phyloP scores from a whole-genome alignment of 2,888 invertebrate genomes.

The Notodonta ziczac region DNA sequence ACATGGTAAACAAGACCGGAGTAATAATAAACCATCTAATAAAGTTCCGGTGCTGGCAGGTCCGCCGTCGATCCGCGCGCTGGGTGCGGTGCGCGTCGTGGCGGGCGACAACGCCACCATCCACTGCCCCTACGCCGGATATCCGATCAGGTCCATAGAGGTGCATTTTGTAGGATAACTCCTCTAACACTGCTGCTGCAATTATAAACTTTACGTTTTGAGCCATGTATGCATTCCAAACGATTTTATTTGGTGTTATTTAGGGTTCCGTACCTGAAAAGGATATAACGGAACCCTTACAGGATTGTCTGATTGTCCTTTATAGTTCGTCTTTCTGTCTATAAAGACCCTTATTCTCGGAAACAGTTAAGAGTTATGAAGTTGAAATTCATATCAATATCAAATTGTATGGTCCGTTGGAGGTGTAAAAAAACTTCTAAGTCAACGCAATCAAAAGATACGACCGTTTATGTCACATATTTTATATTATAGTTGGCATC shows the following conservation, averaged over 20 bases:
- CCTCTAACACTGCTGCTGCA: constrained; percentile 42
- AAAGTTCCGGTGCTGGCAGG: constrained; percentile 69
- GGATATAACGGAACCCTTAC: too few species aligned
- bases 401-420: too few species aligned
- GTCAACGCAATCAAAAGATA: too few species aligned
- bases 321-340: too few species aligned
- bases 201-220: background rate
- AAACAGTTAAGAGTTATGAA: too few species aligned
- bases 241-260: background rate
- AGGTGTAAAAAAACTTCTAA: too few species aligned
- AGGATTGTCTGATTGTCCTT: too few species aligned
- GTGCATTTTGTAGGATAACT: constrained; percentile 75
- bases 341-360: too few species aligned
- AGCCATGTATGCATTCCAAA: background rate
- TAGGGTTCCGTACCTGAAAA: too few species aligned
- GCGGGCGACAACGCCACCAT: constrained; percentile 90
- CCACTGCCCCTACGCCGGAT: constrained; percentile 93
- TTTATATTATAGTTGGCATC: too few species aligned
- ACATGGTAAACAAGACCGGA: background rate
- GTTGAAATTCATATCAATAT: too few species aligned
- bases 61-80: constrained; percentile 88
- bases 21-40: background rate
- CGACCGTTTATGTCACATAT: too few species aligned
- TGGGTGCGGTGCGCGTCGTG: constrained; percentile 89
- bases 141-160: constrained; percentile 89